Base-by-base conservation (phyloP, 2,888 invertebrate genomes). In the Cheilosia vulpina region DNA sequence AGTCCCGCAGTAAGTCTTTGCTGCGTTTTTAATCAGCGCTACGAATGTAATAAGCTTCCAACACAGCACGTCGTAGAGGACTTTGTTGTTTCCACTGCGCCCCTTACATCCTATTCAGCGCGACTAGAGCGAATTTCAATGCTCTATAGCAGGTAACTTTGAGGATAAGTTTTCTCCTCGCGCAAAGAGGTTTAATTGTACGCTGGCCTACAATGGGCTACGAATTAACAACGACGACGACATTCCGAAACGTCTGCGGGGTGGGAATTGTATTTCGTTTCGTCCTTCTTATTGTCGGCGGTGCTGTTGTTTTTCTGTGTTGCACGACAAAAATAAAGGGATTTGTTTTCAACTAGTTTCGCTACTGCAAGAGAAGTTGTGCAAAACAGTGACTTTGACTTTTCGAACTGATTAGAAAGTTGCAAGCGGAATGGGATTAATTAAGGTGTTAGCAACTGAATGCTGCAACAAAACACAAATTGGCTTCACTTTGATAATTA, bases 21-120 rank as follows among this genome's bases (percentile, higher is more conserved):
- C 65, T 43, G 21, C 34, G 53, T 57, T 81, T 81, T 85, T 84
- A 84, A 85, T 85, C 81, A 85, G 66, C 63, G 47, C 80, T 58
- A 79, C 17, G 19, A 60, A 62, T 24, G 69, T 55, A 57, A 75
- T 75, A 75, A 73, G 63, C 60, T 62, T 52, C 53, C 55, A 57
- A 52, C 17, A 60, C 17, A 17, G 13, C 1, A 31, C 11, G 34
- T 34, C 43, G 31, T 34, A 52, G 31, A 45, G 58, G 45, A 60
- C 43, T 58, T 76, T 53, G 60, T 76, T 66, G 34, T 58, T 31
- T 21, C 13, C n/a, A 19, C 38, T 38, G 11, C 45, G 27, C 38
- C 47, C 4, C 43, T 31, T 7, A 7, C 66, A 17, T 41, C 47
- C 55, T 6, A 19, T 19, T 19, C 21, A 21, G 7, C 15, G 24